A percentile compares a stretch with the other conserved stretches of the same genome.
Evolutionary conservation across 2,113 vertebrate species (phyloP).

Genomic region (Laticauda laticaudata): DNA sequence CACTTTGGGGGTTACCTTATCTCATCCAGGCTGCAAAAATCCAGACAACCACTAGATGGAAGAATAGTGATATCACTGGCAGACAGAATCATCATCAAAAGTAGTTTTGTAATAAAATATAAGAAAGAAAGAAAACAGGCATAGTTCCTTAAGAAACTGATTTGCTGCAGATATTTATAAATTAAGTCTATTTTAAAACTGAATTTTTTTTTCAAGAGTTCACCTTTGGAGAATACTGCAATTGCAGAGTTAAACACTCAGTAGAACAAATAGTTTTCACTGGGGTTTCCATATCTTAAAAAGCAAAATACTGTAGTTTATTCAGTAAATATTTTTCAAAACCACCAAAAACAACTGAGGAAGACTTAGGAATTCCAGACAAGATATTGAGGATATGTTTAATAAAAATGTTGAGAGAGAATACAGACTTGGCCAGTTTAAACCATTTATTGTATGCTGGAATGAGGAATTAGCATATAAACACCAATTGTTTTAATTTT

Average conservation of each 20-base stretch:
- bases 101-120: background rate
- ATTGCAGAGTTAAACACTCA: background rate
- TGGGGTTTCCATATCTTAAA: background rate
- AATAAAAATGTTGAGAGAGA: background rate
- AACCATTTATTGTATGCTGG: background rate
- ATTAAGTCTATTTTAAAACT: background rate
- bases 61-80: background rate
- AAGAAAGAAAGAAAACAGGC: background rate
- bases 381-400: background rate
- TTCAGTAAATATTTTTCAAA: background rate
- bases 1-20: background rate
- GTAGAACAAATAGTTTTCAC: background rate
- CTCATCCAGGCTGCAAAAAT: background rate
- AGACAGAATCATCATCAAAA: background rate
- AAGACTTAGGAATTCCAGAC: background rate
- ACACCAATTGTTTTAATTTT: background rate
- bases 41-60: background rate
- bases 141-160: background rate
- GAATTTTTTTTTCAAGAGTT: background rate
- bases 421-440: background rate
- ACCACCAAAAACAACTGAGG: too few species aligned
- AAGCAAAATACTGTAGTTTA: background rate
- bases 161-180: background rate
- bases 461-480: background rate
- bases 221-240: too few species aligned